phyloP scores from a whole-genome alignment of 2,113 vertebrate genomes.

The Channa argus region DNA sequence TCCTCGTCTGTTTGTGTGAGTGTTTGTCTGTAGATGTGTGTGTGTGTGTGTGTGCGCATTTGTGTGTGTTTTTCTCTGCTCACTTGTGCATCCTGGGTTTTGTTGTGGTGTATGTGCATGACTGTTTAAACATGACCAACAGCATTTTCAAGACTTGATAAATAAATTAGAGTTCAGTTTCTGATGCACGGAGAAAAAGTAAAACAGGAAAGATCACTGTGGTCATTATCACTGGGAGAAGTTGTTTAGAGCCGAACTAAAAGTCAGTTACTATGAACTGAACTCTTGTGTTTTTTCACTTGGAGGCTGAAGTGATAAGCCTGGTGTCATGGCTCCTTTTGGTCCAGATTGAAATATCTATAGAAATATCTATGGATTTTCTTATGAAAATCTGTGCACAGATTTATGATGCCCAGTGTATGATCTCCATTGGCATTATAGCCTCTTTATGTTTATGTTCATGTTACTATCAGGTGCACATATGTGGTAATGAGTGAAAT shows the following conservation, averaged over 20 bases:
- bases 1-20: constrained; percentile 23
- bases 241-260: neutral
- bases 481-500: too few species aligned
- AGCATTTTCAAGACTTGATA: constrained; percentile 23
- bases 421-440: neutral
- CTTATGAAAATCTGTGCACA: neutral
- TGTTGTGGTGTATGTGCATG: neutral
- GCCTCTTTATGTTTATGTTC: too few species aligned
- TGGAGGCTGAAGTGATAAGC: too few species aligned
- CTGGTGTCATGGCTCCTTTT: neutral
- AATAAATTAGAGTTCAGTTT: constrained; percentile 13
- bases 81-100: constrained; percentile 28
- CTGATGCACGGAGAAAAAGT: neutral
- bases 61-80: constrained; percentile 22
- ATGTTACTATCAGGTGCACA: too few species aligned
- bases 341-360: neutral
- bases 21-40: neutral
- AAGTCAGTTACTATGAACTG: neutral
- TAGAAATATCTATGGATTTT: neutral
- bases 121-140: constrained; percentile 11
- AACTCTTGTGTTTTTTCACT: neutral
- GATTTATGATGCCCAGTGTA: neutral
- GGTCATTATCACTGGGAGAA: neutral
- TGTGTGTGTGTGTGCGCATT: neutral
- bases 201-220: neutral